Evolutionary conservation across 2,797 vertebrate species (phyloP).

Genomic region (Gadopsis marmoratus): DNA sequence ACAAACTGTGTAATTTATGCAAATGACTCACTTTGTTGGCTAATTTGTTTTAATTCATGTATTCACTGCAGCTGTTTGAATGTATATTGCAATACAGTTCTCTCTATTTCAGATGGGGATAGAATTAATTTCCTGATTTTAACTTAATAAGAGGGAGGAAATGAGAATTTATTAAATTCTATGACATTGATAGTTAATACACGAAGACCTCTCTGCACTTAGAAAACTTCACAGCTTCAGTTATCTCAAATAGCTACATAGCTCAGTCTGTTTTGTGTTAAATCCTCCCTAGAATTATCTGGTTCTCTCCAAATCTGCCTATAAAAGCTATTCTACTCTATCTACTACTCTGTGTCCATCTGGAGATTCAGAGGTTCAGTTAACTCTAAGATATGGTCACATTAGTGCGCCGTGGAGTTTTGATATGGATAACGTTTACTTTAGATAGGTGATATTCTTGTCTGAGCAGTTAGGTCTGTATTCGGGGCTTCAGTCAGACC

Average conservation of each 20-base stretch:
- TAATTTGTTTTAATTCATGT: constrained; percentile 88
- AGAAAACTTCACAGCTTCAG: constrained; percentile 62
- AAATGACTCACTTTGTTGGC: constrained; percentile 93
- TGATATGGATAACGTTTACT: constrained; percentile 66
- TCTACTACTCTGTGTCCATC: constrained; percentile 31
- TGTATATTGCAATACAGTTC: constrained; percentile 74
- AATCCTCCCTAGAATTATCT: constrained; percentile 48
- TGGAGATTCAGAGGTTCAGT: constrained; percentile 49
- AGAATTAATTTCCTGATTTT: constrained; percentile 80
- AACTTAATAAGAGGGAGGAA: constrained; percentile 75
- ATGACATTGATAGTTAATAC: constrained; percentile 72
- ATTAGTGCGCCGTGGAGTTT: constrained; percentile 40
- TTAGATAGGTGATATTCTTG: constrained; percentile 69
- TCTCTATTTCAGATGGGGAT: constrained; percentile 69
- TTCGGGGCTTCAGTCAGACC: constrained; percentile 35
- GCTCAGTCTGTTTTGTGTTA: constrained; percentile 33
- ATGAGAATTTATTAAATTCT: constrained; percentile 76
- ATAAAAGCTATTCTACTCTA: constrained; percentile 35
- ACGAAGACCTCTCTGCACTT: constrained; percentile 57
- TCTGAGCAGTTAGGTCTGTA: constrained; percentile 56
- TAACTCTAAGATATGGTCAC: constrained; percentile 72
- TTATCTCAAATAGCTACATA: constrained; percentile 26
- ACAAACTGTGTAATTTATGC: constrained; percentile 96
- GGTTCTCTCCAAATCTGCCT: constrained; percentile 57
- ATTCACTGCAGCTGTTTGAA: constrained; percentile 81